Conservation (phyloP, 2,888 invertebrate species). For the Scrobipalpa costella region DNA sequence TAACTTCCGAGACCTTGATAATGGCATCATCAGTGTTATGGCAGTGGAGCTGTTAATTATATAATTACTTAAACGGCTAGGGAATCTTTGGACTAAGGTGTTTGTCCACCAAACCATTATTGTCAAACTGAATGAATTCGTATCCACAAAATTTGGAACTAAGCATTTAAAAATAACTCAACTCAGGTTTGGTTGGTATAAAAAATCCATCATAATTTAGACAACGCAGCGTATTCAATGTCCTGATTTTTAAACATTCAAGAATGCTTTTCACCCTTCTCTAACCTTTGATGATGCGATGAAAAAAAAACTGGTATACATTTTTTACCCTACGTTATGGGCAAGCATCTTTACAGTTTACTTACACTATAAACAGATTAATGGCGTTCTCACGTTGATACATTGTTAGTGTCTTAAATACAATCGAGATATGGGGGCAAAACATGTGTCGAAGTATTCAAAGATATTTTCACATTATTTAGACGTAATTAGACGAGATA, state of each 20-base stretch:
- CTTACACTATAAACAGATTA: background rate
- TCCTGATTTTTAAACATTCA: too few species aligned
- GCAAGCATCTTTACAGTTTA: background rate
- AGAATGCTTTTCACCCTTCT: too few species aligned
- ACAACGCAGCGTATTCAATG: too few species aligned
- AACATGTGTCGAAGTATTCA: slow-evolving; percentile 15
- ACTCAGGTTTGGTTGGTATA: too few species aligned
- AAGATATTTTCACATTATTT: slow-evolving; percentile 9
- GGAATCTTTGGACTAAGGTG: slow-evolving; percentile 17
- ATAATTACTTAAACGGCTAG: slow-evolving; percentile 32
- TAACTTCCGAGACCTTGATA: slow-evolving; percentile 36
- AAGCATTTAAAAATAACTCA: too few species aligned
- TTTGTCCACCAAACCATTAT: background rate
- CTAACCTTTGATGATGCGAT: too few species aligned
- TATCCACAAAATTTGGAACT: too few species aligned
- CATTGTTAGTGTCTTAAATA: slow-evolving; percentile 2
- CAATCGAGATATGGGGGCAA: slow-evolving; percentile 11
- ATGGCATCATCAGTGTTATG: slow-evolving; percentile 39
- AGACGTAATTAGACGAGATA: background rate
- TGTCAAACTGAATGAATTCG: too few species aligned
- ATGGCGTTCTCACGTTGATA: slow-evolving; percentile 17
- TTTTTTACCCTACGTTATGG: background rate
- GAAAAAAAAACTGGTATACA: background rate
- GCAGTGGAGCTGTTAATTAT: slow-evolving; percentile 29
- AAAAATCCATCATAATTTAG: too few species aligned